Conservation (phyloP, 1,140 invertebrate genomes). For the Sweltsa coloradensis region DNA sequence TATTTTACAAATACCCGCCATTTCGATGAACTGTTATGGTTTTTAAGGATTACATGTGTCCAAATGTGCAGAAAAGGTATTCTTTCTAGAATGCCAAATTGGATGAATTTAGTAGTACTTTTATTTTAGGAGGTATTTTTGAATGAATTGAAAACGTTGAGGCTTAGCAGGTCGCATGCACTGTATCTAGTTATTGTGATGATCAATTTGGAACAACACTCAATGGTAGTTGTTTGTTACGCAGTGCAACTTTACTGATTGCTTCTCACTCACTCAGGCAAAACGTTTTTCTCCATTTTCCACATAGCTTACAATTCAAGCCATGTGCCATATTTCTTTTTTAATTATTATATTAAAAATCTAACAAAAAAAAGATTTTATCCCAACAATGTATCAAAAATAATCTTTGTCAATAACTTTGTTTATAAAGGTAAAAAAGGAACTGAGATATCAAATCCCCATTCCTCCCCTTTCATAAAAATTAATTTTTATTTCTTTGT, state of each 20-base stretch:
- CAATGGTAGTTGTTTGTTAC: no score
- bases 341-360: conserved; percentile 21
- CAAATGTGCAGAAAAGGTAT: no score
- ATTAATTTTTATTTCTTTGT: conserved; percentile 24
- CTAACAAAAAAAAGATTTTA: conserved; percentile 31
- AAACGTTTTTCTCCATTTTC: conserved; percentile 15
- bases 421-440: conserved; percentile 26
- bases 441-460: conserved; percentile 27
- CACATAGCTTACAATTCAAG: conserved; percentile 14
- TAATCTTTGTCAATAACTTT: conserved; percentile 33
- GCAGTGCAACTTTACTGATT: conserved; percentile 10
- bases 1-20: no score
- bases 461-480: conserved; percentile 26
- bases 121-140: no score
- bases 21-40: no score
- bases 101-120: no score
- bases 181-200: no score
- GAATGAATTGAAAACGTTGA: conserved; percentile 14
- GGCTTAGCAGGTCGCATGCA: conserved; percentile 10
- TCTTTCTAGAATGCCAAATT: no score
- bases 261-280: conserved; percentile 10
- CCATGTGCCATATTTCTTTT: conserved; percentile 14
- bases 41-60: no score
- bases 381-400: conserved; percentile 40
- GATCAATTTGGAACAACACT: no score